Evolutionary conservation across 2,797 vertebrate species (phyloP).

Genomic region (Erethizon dorsatum): DNA sequence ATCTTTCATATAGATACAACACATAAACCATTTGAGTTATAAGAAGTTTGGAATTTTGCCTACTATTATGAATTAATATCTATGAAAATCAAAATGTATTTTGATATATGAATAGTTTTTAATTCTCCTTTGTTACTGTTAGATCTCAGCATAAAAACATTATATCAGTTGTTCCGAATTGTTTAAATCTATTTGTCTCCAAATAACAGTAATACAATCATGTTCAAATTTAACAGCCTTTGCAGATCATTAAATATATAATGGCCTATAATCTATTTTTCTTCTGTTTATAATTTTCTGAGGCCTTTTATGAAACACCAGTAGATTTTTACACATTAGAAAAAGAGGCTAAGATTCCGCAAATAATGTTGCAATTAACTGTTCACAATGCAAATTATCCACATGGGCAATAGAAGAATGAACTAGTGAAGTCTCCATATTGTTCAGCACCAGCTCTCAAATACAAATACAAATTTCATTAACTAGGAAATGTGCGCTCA

Average conservation of each 20-base stretch:
- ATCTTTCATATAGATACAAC: background rate
- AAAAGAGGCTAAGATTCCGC: conserved; percentile 52
- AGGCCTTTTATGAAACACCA: conserved; percentile 42
- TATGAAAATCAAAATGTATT: conserved; percentile 37
- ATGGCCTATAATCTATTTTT: conserved; percentile 54
- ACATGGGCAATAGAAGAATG: conserved; percentile 22
- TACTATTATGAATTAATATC: conserved; percentile 4
- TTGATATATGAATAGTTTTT: conserved; percentile 32
- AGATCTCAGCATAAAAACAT: conserved; percentile 35
- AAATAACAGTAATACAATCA: conserved; percentile 60
- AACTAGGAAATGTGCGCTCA: conserved; percentile 26
- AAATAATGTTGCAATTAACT: conserved; percentile 61
- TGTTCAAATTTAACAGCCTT: conserved; percentile 71
- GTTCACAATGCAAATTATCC: conserved; percentile 48
- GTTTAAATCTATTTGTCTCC: conserved; percentile 65
- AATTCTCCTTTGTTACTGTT: conserved; percentile 55
- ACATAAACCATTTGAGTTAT: background rate
- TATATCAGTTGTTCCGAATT: conserved; percentile 60
- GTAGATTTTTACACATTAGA: conserved; percentile 47
- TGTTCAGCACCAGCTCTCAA: conserved; percentile 38
- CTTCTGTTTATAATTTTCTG: conserved; percentile 57
- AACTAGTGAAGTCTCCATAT: background rate
- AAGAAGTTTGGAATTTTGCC: background rate
- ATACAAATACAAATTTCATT: conserved; percentile 71
- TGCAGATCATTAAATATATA: conserved; percentile 67